Evolutionary conservation across 1,140 invertebrate genomes (phyloP), one percentile per base, ranked within the genome.

Genomic region (Bombus impatiens): DNA sequence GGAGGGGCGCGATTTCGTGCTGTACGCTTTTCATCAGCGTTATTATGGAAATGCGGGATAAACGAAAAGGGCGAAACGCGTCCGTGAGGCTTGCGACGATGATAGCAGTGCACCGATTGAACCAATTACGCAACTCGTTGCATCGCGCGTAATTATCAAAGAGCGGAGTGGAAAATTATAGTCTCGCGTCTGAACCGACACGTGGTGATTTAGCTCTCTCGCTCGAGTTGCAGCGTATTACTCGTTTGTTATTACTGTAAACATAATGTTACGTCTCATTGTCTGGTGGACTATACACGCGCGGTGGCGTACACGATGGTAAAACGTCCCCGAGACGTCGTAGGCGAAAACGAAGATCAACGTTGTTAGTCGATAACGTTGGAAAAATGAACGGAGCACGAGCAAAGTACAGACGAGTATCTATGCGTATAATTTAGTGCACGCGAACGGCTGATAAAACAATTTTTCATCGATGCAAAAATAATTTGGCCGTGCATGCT

Each of bases 81-180:
- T 57, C 25, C 22, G 4, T 0, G 22, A 62, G 59, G 28, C 47
- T 53, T 2, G 18, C 47, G 47, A 53, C 12, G 59, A 13, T 10
- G 59, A 62, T 62, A 62, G 28, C 12, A 13, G 28, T 6, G n/a
- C 35, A 47, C 25, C 47, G 53, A 80, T 72, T 65, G 53, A 57
- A 72, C 42, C 77, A 65, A 85, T 85, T 85, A 80, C 78, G 78
- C 77, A 85, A 85, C 78, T 80, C 67, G 68, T 80, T 80, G 83
- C 57, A 22, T 59, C 37, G 76, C 53, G 67, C 35, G 72, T 74
- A 85, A 80, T 85, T 85, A 80, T 80, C 47, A 53, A 85, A 85
- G 83, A 85, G 83, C 78, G 53, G 53, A 72, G 83, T 80, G 53
- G 83, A 37, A 62, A 71, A 84, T 84, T 84, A 79, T 42, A 59